phyloP scores from a whole-genome alignment of 53 echinoderm and acorn worm genomes.

The Holothuria leucospilota region DNA sequence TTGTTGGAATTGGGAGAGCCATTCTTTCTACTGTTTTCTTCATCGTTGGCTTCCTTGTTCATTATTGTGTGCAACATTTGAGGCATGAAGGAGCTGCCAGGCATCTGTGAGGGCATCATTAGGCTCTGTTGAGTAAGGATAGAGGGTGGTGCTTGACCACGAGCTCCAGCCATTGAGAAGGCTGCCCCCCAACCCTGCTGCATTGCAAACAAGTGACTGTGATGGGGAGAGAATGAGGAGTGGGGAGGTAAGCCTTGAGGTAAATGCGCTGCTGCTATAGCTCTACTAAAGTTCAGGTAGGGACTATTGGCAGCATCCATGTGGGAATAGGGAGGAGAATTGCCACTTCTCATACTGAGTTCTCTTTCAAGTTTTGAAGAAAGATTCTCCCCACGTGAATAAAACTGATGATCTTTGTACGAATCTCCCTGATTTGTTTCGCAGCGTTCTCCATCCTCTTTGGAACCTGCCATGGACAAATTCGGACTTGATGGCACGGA shows the following conservation, averaged over 20 bases:
- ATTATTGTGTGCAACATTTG: conserved; percentile 46
- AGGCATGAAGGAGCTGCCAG: conserved; percentile 51
- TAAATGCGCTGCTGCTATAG: conserved; percentile 68
- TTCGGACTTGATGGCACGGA: conserved; percentile 84
- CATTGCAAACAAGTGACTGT: conserved; percentile 77
- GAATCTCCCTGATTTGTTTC: conserved; percentile 74
- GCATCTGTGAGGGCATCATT: conserved; percentile 47
- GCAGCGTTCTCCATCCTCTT: conserved; percentile 53
- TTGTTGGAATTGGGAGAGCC: conserved; percentile 60
- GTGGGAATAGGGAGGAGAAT: conserved; percentile 49
- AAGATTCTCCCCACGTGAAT: conserved; percentile 37
- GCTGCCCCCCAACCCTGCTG: conserved; percentile 56
- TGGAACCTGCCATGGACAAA: conserved; percentile 66
- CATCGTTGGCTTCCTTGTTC: conserved; percentile 17
- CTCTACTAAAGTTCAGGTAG: conserved; percentile 61
- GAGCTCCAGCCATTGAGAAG: conserved; percentile 54
- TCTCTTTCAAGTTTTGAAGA: conserved; percentile 52
- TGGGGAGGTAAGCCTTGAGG: conserved; percentile 83
- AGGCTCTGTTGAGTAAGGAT: conserved; percentile 70
- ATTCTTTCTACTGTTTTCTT: conserved; percentile 28
- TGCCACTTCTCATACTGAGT: conserved; percentile 46
- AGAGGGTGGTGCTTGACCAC: conserved; percentile 64
- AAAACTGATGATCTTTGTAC: conserved; percentile 49
- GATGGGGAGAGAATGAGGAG: conserved; percentile 79
- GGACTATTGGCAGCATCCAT: conserved; percentile 42